Evolutionary conservation across 2,113 vertebrate species (phyloP), one percentile per base, ranked within the genome.

Genomic region (Callaeas wilsoni): DNA sequence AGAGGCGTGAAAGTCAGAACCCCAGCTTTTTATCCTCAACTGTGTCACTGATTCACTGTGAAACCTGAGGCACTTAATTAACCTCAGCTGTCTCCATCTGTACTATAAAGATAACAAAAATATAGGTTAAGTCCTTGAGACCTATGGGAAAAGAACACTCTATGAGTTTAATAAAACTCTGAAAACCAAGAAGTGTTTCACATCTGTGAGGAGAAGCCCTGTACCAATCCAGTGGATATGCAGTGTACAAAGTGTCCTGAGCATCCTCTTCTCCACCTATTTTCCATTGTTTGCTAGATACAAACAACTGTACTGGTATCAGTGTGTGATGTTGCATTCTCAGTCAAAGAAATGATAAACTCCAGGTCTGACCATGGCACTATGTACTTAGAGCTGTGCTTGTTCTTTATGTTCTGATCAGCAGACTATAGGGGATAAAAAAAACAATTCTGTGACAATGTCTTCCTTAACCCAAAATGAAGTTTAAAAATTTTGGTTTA

Each of bases 31-130:
- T 87, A 81, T 92, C 62, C 44, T 80, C 3, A 3, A 41, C 52
- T 92, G 83, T 71, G 37, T 71, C 69, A 84, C 80, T 68, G 44
- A 90, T 93, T 91, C 88, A 93, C 27, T 56, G 56, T 74, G 60
- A 49, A 91, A 94, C 91, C 84, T 75, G 60, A 75, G 73, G 87
- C 93, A 89, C 29, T 94, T 91, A 92, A 97, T 94, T 96, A 96
- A 94, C 95, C 88, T 94, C 7, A 0, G 27, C 47, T 80, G 70
- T 30, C 50, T 73, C 90, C 79, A 92, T 85, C 78, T 95, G 68
- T 49, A 77, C 59, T 89, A 90, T 35, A 70, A 90, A 95, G 95
- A 96, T 94, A 97, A 93, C 42, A 91, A 71, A 93, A 94, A 93
- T 52, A 70, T 16, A 93, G 55, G 84, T 77, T 87, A 96, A 90